These are phyloP conservation scores for Drosophila leontia DNA, from an alignment of 1,140 invertebrate species.

Conservation along the genomic window DNA sequence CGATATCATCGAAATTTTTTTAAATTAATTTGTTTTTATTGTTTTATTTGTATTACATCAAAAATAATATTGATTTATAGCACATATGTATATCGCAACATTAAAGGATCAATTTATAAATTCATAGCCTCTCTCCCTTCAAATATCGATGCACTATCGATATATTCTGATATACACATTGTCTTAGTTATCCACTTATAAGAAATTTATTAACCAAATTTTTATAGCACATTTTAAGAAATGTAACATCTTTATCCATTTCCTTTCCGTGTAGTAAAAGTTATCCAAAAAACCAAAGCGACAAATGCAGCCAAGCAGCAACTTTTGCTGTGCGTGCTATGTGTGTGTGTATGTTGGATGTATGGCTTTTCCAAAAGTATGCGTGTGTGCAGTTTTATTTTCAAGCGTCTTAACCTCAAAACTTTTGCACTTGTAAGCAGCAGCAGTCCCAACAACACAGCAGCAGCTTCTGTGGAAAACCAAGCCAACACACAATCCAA, in stretches of 20 bases:
- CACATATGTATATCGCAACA: not conserved
- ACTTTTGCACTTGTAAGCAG: constrained; percentile 72
- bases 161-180: not conserved
- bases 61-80: not conserved
- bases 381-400: constrained; percentile 55
- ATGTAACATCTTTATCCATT: not conserved
- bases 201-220: too few species aligned
- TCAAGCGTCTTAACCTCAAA: constrained; percentile 80
- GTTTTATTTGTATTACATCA: not conserved
- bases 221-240: too few species aligned
- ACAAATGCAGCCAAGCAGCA: constrained; percentile 50
- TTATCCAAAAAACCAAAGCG: constrained; percentile 25
- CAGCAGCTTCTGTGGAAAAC: not conserved
- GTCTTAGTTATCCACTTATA: not conserved
- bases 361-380: constrained; percentile 16
- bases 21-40: not conserved
- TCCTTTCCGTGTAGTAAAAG: constrained; percentile 34
- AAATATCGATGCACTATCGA: not conserved
- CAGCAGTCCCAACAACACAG: constrained; percentile 1
- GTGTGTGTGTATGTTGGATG: constrained; percentile 6
- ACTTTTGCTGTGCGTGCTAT: constrained; percentile 41
- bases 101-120: not conserved
- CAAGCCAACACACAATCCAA: constrained; percentile 6
- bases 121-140: not conserved
- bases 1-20: not conserved